Percentiles rank a stretch among this genome's conserved stretches.
Conservation (phyloP, 2,797 vertebrate genomes). For the Rhabdophis nuchalis region DNA sequence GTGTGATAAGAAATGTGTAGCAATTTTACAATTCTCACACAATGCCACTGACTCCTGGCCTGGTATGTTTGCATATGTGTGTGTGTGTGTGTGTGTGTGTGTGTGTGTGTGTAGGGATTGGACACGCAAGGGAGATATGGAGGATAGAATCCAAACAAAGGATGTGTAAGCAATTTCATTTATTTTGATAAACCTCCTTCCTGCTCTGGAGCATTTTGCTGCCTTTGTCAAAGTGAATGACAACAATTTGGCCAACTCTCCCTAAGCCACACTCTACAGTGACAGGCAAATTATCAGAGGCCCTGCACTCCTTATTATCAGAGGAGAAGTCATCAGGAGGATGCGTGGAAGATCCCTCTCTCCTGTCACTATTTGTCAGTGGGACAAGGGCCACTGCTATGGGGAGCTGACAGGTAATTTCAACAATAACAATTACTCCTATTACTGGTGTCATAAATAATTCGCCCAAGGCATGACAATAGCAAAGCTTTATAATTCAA, state of each 20-base stretch:
- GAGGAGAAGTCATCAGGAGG: slow-evolving; percentile 93
- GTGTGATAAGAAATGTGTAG: slow-evolving; percentile 1
- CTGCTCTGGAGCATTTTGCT: slow-evolving; percentile 74
- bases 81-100: no score
- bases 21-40: slow-evolving; percentile 55
- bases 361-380: slow-evolving; percentile 98
- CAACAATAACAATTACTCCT: slow-evolving; percentile 99
- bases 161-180: slow-evolving; percentile 73
- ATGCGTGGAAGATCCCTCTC: slow-evolving; percentile 77
- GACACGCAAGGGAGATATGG: no score
- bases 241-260: slow-evolving; percentile 91
- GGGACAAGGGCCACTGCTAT: slow-evolving; percentile 87
- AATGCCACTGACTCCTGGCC: slow-evolving; percentile 39
- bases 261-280: slow-evolving; percentile 89
- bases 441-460: slow-evolving; percentile 99
- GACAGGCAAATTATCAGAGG: slow-evolving; percentile 99
- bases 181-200: slow-evolving; percentile 81
- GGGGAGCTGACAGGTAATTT: slow-evolving; percentile 99
- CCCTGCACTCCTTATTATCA: slow-evolving; percentile 96
- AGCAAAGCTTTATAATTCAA: slow-evolving; percentile 96
- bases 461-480: slow-evolving; percentile 88
- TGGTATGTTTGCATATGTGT: neutral
- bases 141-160: slow-evolving; percentile 67
- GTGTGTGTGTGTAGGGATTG: rapidly evolving
- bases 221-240: slow-evolving; percentile 89